A percentile compares a stretch with the other conserved stretches of the same genome.
Conservation (phyloP, 2,888 invertebrate genomes). For the Plusia festucae region DNA sequence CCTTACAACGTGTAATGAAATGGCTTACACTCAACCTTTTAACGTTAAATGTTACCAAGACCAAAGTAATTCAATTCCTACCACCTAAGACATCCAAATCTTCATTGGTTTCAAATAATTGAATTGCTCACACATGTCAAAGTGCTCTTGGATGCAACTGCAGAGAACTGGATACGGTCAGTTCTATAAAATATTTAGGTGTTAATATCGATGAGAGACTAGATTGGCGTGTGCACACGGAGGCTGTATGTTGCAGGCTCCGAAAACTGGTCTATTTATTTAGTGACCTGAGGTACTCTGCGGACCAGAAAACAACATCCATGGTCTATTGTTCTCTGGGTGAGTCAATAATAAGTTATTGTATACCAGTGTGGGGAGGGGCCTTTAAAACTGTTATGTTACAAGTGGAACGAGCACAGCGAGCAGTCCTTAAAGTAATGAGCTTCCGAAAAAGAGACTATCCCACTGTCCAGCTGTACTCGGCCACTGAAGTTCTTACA, state of each 20-base stretch:
- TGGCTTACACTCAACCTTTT: constrained; percentile 6
- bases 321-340: too few relatives aligned
- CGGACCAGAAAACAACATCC: too few relatives aligned
- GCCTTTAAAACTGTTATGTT: too few relatives aligned
- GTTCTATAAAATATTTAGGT: constrained; percentile 6
- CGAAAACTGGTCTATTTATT: too few relatives aligned
- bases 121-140: constrained; percentile 6
- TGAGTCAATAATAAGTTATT: too few relatives aligned
- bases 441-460: too few relatives aligned
- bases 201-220: background rate
- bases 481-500: background rate
- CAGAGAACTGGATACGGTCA: constrained; percentile 2
- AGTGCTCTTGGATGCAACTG: constrained; percentile 2
- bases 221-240: too few relatives aligned
- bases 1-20: constrained; percentile 3
- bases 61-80: constrained; percentile 6
- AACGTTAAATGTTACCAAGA: constrained; percentile 4
- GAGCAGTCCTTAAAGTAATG: too few relatives aligned
- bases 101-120: background rate
- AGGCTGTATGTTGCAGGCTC: too few relatives aligned
- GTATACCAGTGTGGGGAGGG: too few relatives aligned
- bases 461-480: background rate
- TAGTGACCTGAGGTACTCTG: too few relatives aligned
- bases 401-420: too few relatives aligned
- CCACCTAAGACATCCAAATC: background rate